Evolutionary conservation across 2,888 invertebrate species (phyloP), one percentile per base, ranked within the genome.

Genomic region (Cephus runcator): DNA sequence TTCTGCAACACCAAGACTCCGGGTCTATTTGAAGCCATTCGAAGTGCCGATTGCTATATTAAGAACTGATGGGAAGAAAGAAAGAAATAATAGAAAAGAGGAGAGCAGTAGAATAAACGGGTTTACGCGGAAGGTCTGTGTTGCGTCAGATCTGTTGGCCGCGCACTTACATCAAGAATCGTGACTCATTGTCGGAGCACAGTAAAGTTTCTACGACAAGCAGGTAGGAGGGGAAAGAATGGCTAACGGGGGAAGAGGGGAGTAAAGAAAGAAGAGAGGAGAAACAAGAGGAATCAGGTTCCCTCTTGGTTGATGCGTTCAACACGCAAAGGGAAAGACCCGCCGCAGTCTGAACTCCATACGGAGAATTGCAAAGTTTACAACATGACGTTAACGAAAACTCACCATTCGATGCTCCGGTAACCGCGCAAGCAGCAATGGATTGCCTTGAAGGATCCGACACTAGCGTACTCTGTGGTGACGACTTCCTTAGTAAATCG

Each of bases 321-420:
- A 31, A 23, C 12, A 76, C 31, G 77, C 36, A 75, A 4, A 76
- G 30, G 40, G 30, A 73, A 79, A 79, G 75, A 73, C 73, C 77
- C 75, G 75, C 75, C 79, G 79, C 35, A 12, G 35, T 74, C 75
- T 79, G 75, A 34, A 73, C 76, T 80, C 78, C 77, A 77, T 80
- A 80, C 80, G 76, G 79, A 79, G 80, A 80, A 79, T 77, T 56
- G 77, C 79, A 73, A 75, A 79, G 80, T 79, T 79, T 76, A 73
- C 12, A 69, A 33, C 56, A 76, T 12, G 40, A 35, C 34, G 69
- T 35, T 33, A n/a, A 56, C 76, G 75, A 68, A 76, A 34, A 93
- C 95, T 94, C 87, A 96, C 96, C 96, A 96, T 93, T 96, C 96
- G 85, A 96, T 96, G 90, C 96, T 96, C 81, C 95, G 92, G 89